Conservation (phyloP, 1,140 invertebrate species). For the Conopomorpha cramerella region DNA sequence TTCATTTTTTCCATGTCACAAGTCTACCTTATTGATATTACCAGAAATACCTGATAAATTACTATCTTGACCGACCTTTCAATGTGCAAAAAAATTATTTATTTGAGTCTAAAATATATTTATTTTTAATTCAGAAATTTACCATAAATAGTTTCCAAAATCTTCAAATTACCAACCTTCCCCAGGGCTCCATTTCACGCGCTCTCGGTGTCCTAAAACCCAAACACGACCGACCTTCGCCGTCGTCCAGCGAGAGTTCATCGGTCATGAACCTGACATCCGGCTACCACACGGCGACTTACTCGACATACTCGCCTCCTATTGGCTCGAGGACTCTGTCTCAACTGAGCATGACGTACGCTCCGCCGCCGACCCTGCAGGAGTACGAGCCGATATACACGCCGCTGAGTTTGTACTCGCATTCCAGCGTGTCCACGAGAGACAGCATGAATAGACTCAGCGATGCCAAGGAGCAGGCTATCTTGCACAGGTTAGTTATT, state of each 20-base stretch:
- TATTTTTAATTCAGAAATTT: too few species aligned
- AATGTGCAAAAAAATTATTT: not conserved
- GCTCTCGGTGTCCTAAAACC: conserved; percentile 68
- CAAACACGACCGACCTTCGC: conserved; percentile 64
- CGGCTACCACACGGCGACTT: conserved; percentile 30
- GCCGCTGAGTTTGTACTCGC: conserved; percentile 45
- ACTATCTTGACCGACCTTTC: too few species aligned
- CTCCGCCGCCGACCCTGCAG: conserved; percentile 42
- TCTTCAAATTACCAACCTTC: not conserved
- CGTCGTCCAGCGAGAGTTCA: conserved; percentile 64
- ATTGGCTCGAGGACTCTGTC: conserved; percentile 46
- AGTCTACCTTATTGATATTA: too few species aligned
- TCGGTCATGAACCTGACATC: conserved; percentile 47
- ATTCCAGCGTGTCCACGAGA: conserved; percentile 43
- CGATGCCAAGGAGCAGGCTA: conserved; percentile 31
- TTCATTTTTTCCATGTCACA: too few species aligned
- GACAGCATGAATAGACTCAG: conserved; percentile 43
- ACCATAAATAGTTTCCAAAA: too few species aligned
- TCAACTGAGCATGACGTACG: conserved; percentile 53
- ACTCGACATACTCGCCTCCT: conserved; percentile 52
- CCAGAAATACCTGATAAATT: too few species aligned
- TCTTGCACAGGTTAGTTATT: conserved; percentile 34
- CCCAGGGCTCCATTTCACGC: conserved; percentile 75
- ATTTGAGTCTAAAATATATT: conserved; percentile 1
- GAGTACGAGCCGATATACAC: conserved; percentile 54